A percentile compares a stretch with the other conserved stretches of the same genome.
Evolutionary conservation across 2,797 vertebrate species (phyloP).

Genomic region (Aeoliscus strigatus): DNA sequence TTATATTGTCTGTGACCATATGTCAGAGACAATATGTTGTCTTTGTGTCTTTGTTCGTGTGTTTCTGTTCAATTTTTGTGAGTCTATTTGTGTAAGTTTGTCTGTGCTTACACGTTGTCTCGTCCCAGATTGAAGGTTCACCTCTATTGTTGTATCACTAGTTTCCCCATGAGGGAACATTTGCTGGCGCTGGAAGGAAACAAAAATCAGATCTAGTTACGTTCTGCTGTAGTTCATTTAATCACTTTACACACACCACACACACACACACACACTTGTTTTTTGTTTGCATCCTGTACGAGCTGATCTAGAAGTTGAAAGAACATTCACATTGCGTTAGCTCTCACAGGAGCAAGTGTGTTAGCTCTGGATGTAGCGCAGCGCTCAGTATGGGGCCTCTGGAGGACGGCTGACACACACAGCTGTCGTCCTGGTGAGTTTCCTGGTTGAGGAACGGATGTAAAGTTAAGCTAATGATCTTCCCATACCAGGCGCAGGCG

Average conservation of each 20-base stretch:
- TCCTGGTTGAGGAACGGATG: conserved; percentile 30
- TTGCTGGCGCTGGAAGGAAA: conserved; percentile 65
- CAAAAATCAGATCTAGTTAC: neutral
- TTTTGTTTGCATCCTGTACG: too few species aligned
- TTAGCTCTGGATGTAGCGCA: conserved; percentile 21
- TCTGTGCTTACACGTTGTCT: conserved; percentile 44
- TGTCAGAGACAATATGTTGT: too few species aligned
- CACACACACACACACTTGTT: too few species aligned
- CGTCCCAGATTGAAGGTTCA: conserved; percentile 33
- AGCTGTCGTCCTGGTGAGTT: conserved; percentile 56
- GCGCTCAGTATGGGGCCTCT: conserved; percentile 50
- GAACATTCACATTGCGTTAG: neutral
- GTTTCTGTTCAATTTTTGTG: neutral
- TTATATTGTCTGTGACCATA: too few species aligned
- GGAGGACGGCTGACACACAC: conserved; percentile 60
- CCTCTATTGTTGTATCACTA: conserved; percentile 57
- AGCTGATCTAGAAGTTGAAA: neutral
- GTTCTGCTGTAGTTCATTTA: too few species aligned
- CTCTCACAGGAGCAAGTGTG: conserved; percentile 10
- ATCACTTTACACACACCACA: too few species aligned
- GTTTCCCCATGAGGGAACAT: conserved; percentile 70
- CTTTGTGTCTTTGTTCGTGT: too few species aligned
- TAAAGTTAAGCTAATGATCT: conserved; percentile 41
- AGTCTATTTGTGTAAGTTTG: neutral
- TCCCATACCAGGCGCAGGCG: conserved; percentile 16